phyloP scores from a whole-genome alignment of 1,140 invertebrate genomes.

The Lepidurus packardi region DNA sequence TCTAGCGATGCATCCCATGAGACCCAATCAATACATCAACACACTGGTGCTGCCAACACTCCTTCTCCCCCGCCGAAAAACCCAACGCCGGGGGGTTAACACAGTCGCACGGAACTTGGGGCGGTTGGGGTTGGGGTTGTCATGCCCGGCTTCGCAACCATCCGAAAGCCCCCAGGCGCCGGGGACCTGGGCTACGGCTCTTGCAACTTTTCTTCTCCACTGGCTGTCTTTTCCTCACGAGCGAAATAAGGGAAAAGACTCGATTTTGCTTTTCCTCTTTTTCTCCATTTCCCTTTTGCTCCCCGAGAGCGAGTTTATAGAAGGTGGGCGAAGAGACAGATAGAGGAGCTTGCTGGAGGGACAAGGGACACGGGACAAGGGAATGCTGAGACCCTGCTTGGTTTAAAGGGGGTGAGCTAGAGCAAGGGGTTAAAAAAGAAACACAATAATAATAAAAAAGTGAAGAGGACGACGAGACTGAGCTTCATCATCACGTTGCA shows the following conservation, averaged over 20 bases:
- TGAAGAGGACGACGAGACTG: too few relatives aligned
- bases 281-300: neutral
- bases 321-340: neutral
- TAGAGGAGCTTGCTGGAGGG: neutral
- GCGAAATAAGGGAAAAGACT: neutral
- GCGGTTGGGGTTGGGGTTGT: neutral
- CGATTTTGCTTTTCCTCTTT: neutral
- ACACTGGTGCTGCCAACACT: constrained; percentile 17
- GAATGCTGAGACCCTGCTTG: neutral
- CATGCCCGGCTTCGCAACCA: neutral
- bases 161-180: neutral
- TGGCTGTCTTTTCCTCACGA: neutral
- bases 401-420: neutral
- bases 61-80: neutral
- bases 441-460: neutral
- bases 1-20: constrained; percentile 9
- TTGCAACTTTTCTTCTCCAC: neutral
- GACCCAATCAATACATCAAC: constrained; percentile 22
- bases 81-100: neutral
- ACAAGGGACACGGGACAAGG: neutral
- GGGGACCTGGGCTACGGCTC: neutral
- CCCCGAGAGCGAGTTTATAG: neutral
- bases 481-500: neutral
- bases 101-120: neutral
- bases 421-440: neutral